Evolutionary conservation across 2,797 vertebrate genomes (phyloP).

Genomic region (Ambastaia sidthimunki): DNA sequence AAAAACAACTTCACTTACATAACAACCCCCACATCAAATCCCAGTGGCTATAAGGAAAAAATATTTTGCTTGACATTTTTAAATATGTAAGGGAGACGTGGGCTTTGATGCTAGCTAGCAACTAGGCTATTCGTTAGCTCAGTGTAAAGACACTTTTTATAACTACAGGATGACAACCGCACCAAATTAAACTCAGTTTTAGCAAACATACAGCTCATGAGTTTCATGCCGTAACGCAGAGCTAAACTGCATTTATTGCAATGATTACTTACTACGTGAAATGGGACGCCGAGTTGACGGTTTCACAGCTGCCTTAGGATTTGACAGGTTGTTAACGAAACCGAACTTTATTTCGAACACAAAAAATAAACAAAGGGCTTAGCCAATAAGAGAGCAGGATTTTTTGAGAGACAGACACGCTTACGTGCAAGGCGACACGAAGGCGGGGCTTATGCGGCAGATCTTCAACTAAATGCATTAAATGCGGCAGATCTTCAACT

Average conservation of each 20-base stretch:
- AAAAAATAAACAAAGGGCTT: conserved; percentile 44
- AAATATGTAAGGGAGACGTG: not conserved
- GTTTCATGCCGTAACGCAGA: not conserved
- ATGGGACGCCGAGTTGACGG: conserved; percentile 26
- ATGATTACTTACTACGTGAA: conserved; percentile 39
- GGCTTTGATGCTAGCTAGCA: conserved; percentile 29
- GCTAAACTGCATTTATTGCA: conserved; percentile 1
- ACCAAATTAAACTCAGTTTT: not conserved
- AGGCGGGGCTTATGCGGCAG: conserved; percentile 17
- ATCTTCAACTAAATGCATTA: not conserved
- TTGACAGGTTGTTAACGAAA: conserved; percentile 70
- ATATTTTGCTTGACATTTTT: not conserved
- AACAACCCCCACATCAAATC: not conserved
- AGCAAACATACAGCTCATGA: not conserved
- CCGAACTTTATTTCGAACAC: conserved; percentile 55
- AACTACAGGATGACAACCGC: conserved; percentile 3
- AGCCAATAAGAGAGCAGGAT: conserved; percentile 35
- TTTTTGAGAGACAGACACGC: not conserved
- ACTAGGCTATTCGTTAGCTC: conserved; percentile 46
- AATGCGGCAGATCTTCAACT: no score
- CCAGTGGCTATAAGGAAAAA: not conserved
- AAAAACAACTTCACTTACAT: not conserved
- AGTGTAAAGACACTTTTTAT: conserved; percentile 14
- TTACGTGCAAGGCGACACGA: not conserved
- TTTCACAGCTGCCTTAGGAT: conserved; percentile 41